Base-by-base conservation (phyloP, 2,888 invertebrate species). In the Philereme vetulata region DNA sequence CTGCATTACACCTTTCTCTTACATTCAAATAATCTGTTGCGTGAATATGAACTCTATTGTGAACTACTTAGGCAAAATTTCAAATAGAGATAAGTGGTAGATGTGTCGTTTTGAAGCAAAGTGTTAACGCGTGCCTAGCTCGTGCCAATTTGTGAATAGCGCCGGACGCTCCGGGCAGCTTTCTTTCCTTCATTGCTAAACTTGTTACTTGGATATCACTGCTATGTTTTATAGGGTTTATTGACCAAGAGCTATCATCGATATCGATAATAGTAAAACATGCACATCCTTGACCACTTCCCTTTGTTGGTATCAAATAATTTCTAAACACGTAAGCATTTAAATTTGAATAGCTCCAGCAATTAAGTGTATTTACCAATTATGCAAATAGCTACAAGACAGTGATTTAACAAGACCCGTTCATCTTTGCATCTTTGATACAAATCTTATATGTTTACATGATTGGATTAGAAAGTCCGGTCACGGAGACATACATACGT, bases 121-220 rank as follows among this genome's bases (percentile, higher is more conserved):
- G 63, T 63, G 47, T 62, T 66, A 78, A 82, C 88, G 90, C 88
- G 90, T 90, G 90, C 83, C 85, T 81, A 84, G 89, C 90, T 90
- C 90, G 90, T 90, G 90, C 89, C 90, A 90, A 91, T 90, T 90
- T 90, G 91, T 89, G 89, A 87, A 88, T 87, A 89, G 86, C 86
- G 84, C 84, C 86, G 88, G 87, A 86, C 87, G 89, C 88, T 86
- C 75, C 80, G 77, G 83, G 86, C 86, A 82, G 88, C 90, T 90
- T 90, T 90, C 89, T 90, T 91, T 90, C 88, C 89, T 86, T 75
- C 83, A 84, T 85, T 84, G 88, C 86, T 89, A 83, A 86, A 89
- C 88, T 88, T 86, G 89, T 89, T 88, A 86, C 84, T 85, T 82
- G 84, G 84, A 88, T 88, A 88, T 85, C 86, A 84, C 84, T 86